Base-by-base conservation (phyloP, 1,140 invertebrate genomes). In the Pararge aegeria region DNA sequence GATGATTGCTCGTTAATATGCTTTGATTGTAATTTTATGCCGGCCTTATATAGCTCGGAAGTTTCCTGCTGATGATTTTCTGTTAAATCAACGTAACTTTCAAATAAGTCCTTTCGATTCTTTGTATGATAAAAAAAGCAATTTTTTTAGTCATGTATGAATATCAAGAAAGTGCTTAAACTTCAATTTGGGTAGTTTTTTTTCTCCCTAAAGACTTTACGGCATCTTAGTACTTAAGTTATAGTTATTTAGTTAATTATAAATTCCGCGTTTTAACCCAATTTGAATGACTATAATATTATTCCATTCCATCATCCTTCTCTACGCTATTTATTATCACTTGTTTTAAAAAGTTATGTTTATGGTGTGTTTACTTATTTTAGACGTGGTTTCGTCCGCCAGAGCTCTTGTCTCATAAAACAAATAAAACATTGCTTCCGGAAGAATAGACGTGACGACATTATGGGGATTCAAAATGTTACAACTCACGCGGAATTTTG, bases 401-500 rank as follows among this genome's bases (percentile, higher is more conserved):
- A n/a, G n/a, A n/a, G 30, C n/a, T 40, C 13, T 13, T 40, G 2
- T 13, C 1, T 4, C 15, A 2, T 12, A 37, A 42, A 42, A 21
- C 9, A 46, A 46, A 20, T 21, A 49, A 13, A 13, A 37, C 20
- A 12, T 53, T 38, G 51, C 30, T 15, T 38, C 18, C 27, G 61
- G 54, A 53, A 48, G 10, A 4, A 44, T 9, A 21, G 20, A 63
- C 55, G 61, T 63, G 29, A 63, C 55, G 7, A 53, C 37, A 57
- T 63, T 55, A 50, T 50, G 30, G 37, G 60, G 34, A 52, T 52
- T 56, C 20, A 29, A 46, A 57, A 37, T 61, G 46, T 62, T 54
- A 18, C 34, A 12, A 49, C 42, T 21, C 16, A 7, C 40, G 12
- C 18, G 19, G 51, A 38, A 52, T 53, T 49, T 34, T 38, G 27